Evolutionary conservation across 1,140 invertebrate species (phyloP).

Genomic region (Saxidomus purpurata): DNA sequence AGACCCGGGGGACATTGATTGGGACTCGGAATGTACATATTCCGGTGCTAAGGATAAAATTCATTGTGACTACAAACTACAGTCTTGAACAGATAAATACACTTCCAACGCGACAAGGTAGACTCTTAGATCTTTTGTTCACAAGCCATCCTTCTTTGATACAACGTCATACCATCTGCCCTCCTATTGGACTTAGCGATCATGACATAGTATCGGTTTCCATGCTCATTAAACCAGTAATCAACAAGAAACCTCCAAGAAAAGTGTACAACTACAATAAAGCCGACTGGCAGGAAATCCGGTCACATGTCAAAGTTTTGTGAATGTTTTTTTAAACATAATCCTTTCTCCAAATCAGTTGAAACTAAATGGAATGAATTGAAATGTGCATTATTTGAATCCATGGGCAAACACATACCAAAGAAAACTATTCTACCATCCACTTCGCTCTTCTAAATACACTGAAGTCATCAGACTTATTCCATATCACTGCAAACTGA

Average conservation of each 20-base stretch:
- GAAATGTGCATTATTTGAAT: neutral
- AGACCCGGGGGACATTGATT: constrained; percentile 38
- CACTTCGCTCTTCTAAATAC: too few relatives aligned
- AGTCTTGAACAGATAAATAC: constrained; percentile 30
- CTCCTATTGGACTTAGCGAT: constrained; percentile 34
- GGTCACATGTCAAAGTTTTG: neutral
- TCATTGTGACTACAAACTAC: neutral
- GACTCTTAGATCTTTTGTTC: constrained; percentile 8
- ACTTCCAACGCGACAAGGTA: neutral
- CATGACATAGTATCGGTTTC: constrained; percentile 40
- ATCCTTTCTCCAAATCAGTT: neutral
- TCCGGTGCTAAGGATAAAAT: neutral
- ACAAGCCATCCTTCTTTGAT: neutral
- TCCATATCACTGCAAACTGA: too few relatives aligned
- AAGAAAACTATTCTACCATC: neutral
- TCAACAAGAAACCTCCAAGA: neutral
- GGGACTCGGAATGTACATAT: neutral
- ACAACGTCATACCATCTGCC: neutral
- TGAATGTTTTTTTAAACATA: neutral
- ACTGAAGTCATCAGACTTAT: too few relatives aligned
- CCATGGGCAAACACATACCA: neutral
- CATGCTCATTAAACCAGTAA: neutral
- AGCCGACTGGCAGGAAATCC: neutral
- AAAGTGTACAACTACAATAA: neutral
- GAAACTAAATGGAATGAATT: neutral